A percentile compares a stretch with the other conserved stretches of the same genome.
Evolutionary conservation across 2,113 vertebrate species (phyloP).

Genomic region (Indicator indicator): DNA sequence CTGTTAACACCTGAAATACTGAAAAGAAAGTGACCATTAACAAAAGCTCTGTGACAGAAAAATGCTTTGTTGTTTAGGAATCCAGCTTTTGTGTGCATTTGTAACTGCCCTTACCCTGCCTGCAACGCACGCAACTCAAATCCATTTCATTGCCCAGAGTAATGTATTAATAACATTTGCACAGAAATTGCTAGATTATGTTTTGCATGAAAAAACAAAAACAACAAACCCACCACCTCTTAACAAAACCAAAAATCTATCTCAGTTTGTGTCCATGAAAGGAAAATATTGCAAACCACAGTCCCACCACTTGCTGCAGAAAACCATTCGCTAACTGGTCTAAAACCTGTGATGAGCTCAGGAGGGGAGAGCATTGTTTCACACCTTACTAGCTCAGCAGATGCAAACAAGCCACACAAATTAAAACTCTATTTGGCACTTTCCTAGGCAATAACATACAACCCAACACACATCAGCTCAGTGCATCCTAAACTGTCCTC

Average conservation of each 20-base stretch:
- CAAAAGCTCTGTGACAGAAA: neutral
- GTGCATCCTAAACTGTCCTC: neutral
- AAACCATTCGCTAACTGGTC: neutral
- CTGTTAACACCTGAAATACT: neutral
- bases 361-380: neutral
- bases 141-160: neutral
- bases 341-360: neutral
- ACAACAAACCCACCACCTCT: neutral
- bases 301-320: neutral
- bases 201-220: neutral
- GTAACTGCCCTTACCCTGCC: neutral
- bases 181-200: neutral
- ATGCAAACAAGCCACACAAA: neutral
- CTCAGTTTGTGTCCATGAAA: neutral
- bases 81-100: neutral
- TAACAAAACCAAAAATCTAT: neutral
- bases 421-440: neutral
- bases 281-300: neutral
- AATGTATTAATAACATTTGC: neutral
- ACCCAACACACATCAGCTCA: neutral
- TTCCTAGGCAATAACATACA: neutral
- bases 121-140: neutral
- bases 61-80: neutral
- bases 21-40: neutral
- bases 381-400: neutral